Base-by-base conservation (phyloP, 2,113 vertebrate species). In the Alethe castanea region DNA sequence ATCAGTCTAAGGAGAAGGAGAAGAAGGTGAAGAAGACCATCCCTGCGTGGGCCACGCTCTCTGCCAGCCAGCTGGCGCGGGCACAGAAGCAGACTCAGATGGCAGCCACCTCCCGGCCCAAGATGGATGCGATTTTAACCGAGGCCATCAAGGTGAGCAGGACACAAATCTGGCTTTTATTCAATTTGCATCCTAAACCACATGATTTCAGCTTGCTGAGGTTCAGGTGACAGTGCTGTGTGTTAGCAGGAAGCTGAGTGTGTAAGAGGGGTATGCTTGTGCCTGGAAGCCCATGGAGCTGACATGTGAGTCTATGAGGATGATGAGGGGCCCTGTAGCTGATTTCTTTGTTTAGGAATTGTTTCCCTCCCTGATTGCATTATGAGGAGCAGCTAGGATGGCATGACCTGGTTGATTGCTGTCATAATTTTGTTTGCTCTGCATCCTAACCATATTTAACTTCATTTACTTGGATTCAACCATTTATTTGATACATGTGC, bases 11-110 rank as follows among this genome's bases (percentile, higher is more conserved):
- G 94, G 98, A 99, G 96, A 99, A 99, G 97, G 98, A 97, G 94
- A 99, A 99, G 98, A 99, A 99, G 94, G 98, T 99, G 97, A 99
- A 99, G 92, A 98, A 98, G 97, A 99, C 98, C 44, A 99, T 99
- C 95, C 99, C 99, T 45, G 98, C 98, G 0, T 99, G 99, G 99
- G 99, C 99, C 19, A 99, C 99, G 11, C 97, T 99, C 81, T 97
- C 99, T 31, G 97, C 98, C 86, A 98, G 98, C 97, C 99, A 99
- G 97, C 98, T 99, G 26, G 98, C 98, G 31, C 98, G 98, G 9
- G 98, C 99, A 17, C 98, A 99, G 97, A 99, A 98, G 96, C 98
- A 98, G 79, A 98, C 98, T 29, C 97, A 98, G 25, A 98, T 98
- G 96, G 98, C 99, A 86, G 98, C 98, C 62, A 98, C 98, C 57